Base-by-base conservation (phyloP, 2,888 invertebrate genomes). In the Dicyrtomina minuta region DNA sequence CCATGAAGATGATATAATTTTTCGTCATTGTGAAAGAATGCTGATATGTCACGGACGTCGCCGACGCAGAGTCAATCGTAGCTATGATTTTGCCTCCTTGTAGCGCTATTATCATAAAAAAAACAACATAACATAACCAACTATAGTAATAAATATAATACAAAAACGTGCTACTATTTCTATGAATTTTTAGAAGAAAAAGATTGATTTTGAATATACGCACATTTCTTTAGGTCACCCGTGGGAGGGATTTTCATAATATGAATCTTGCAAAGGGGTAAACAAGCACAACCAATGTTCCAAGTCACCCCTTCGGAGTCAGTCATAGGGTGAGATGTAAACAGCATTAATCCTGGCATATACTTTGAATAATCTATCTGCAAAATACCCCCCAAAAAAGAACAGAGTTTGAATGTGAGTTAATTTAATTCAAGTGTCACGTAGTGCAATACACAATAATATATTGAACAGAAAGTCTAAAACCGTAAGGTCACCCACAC, bases 21-120 rank as follows among this genome's bases (percentile, higher is more conserved):
- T 84, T 82, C 0, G 84, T 82, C 80, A 86, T 82, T 17, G 82
- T 84, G 77, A 86, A 86, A 70, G 85, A 84, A 79, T 86, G 86
- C 74, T 82, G 82, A 79, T 85, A 86, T 6, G 80, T 79, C 71
- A 81, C 79, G 72, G 77, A 78, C 1, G 81, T 80, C 60, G 79
- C 81, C 79, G 80, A 80, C 39, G 79, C 79, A 15, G 81, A 80
- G 22, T 80, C 79, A 60, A 83, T 79, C 0, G 80, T 79, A 12
- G 79, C 79, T 1, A 82, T 68, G 55, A 80, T 79, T 62, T 79
- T 79, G 1, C 80, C 79, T 56, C 81, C 79, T 68, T 74, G 73
- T 43, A 77, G 58, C 24, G 79, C 80, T 79, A 66, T 24, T n/a
- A n/a, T n/a, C n/a, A n/a, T n/a, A n/a, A n/a, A n/a, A n/a, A n/a